A percentile compares a stretch with the other conserved stretches of the same genome.
Conservation (phyloP, 2,888 invertebrate species). For the Autographa pulchrina region DNA sequence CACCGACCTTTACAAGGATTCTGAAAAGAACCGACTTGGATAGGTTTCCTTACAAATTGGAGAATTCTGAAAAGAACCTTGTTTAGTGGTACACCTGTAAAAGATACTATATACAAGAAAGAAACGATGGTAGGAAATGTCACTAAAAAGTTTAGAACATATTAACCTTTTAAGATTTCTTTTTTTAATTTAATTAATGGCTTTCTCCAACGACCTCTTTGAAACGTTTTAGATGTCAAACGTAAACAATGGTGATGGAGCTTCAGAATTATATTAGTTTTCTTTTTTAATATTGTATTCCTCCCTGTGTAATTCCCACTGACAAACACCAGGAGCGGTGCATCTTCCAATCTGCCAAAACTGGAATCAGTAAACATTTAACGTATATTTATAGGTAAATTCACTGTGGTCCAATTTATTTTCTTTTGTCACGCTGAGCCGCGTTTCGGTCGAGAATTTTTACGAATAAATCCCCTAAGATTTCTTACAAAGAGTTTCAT, state of each 20-base stretch:
- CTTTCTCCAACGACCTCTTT: no score
- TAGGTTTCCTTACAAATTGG: constrained; percentile 15
- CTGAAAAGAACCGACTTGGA: constrained; percentile 9
- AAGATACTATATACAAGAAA: constrained; percentile 7
- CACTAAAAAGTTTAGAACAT: neutral
- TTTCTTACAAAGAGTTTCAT: constrained; percentile 87
- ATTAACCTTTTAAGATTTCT: no score
- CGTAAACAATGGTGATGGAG: no score
- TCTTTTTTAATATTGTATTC: no score
- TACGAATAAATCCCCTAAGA: constrained; percentile 86
- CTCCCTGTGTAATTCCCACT: no score
- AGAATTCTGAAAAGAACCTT: neutral
- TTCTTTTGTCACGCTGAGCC: constrained; percentile 72
- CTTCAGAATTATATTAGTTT: no score
- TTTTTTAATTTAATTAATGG: no score
- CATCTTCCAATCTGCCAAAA: neutral
- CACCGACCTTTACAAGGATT: constrained; percentile 10
- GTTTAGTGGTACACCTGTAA: neutral
- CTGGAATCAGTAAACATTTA: neutral
- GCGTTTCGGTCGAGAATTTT: constrained; percentile 78
- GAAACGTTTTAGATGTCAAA: no score
- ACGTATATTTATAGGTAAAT: constrained; percentile 64
- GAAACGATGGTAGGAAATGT: neutral
- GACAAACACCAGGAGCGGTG: neutral
- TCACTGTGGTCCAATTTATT: constrained; percentile 76